Evolutionary conservation across 2,888 invertebrate genomes (phyloP), one percentile per base, ranked within the genome.

Genomic region (Eupithecia vulgata): DNA sequence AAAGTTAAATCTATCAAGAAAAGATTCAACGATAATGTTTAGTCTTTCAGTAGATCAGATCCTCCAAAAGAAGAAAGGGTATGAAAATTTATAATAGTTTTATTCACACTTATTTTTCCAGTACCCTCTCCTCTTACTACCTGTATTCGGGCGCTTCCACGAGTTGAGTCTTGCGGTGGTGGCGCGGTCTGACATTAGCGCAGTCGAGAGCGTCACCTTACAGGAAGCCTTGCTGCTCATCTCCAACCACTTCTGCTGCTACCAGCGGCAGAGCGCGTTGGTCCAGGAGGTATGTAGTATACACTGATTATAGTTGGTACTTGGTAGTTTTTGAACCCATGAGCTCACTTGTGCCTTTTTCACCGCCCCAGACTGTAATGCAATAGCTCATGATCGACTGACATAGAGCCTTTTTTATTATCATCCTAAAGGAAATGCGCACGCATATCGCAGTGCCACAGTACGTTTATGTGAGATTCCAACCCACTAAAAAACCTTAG

Each of bases 221-320:
- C 95, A 96, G 83, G 98, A 98, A 89, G 97, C 98, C 0, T 88
- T 98, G 68, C 88, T 98, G 59, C 94, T 98, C 8, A 97, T 98
- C 79, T 97, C 97, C 72, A 99, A 99, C 94, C 97, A 98, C 90
- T 98, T 98, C 88, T 96, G 97, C 87, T 97, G 98, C 90, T 98
- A 97, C 87, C 96, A 97, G 82, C 95, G 97, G 30, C 97, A 97
- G 87, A 91, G 90, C 72, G 91, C 91, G 30, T 85, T 94, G 1
- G 94, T 94, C 76, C 70, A 69, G 8, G 67, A 76, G 73, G 77
- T 75, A 70, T 5, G 15, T n/a, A 34, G 25, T 57, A 4, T 57
- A 21, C n/a, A 52, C 7, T 3, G 1, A 12, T n/a, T 52, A 10
- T 3, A 17, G 21, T n/a, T 52, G 21, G 7, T 3, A 17, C 12